A percentile compares a stretch with the other conserved stretches of the same genome.
phyloP scores from a whole-genome alignment of 2,113 vertebrate genomes.

The Pangasianodon hypophthalmus region DNA sequence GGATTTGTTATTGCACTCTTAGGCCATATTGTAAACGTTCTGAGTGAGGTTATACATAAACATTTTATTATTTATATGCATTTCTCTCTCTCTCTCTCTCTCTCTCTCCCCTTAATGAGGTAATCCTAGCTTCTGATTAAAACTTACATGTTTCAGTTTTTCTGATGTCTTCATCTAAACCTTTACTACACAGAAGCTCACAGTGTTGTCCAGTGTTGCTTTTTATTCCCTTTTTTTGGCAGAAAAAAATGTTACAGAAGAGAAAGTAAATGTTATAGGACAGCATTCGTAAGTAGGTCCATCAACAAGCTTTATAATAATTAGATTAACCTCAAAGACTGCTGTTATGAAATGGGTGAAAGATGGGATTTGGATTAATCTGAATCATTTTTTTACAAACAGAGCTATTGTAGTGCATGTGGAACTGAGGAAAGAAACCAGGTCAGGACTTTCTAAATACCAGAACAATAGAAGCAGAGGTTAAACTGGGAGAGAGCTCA shows the following conservation, averaged over 20 bases:
- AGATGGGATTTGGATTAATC: conserved; percentile 5
- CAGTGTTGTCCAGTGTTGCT: background rate
- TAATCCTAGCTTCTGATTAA: background rate
- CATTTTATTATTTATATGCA: too few species aligned
- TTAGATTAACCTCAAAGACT: conserved; percentile 23
- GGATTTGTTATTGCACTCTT: too few species aligned
- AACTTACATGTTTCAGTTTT: background rate
- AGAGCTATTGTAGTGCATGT: conserved; percentile 1
- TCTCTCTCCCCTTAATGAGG: too few species aligned
- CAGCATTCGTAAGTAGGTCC: background rate
- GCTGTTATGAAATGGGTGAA: conserved; percentile 18
- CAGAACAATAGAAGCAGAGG: background rate
- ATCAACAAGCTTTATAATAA: background rate
- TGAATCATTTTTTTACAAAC: background rate
- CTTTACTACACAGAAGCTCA: background rate
- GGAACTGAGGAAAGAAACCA: background rate
- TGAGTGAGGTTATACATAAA: too few species aligned
- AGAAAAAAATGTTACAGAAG: background rate
- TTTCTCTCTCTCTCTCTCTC: too few species aligned
- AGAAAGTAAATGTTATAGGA: background rate
- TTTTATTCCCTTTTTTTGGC: background rate
- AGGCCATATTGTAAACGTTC: too few species aligned
- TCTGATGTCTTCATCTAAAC: background rate
- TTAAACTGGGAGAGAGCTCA: background rate
- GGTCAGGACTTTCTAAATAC: conserved; percentile 16